Evolutionary conservation across 2,113 vertebrate species (phyloP), one percentile per base, ranked within the genome.

Genomic region (Typhlomys cinereus): DNA sequence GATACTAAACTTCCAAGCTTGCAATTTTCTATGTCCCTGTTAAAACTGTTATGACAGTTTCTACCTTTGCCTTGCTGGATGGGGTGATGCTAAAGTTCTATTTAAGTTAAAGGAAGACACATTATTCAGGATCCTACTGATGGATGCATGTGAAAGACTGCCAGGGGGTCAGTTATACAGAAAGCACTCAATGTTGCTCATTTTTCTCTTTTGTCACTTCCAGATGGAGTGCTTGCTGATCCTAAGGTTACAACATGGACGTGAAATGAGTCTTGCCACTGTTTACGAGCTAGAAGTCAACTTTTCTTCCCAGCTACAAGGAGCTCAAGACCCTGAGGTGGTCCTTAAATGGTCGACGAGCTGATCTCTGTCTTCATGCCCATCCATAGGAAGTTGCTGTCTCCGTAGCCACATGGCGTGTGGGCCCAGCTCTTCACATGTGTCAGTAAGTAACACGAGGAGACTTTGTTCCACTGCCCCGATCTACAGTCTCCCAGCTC

Each of bases 1-100:
- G 14, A 89, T 64, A 52, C 61, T 59, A 69, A 89, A 82, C 12
- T 62, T 85, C 52, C 74, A 80, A 73, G 64, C 61, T 95, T 85
- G 46, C 7, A 92, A 36, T 69, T 50, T 61, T 90, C n/a, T 27
- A 73, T 59, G n/a, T 71, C 23, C 52, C 20, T 91, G 46, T 82
- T 69, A 27, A 86, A 85, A 21, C 74, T 74, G 6, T 39, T 73
- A 79, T 82, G 83, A 31, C 27, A 39, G 13, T 85, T 83, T 92
- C 67, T 70, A 52, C 64, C 86, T 91, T 93, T 39, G 71, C 23
- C 62, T 50, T 61, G 13, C 69, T 41, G 41, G 7, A 4, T 62
- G 48, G 8, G 4, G 46, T 73, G 75, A 44, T 74, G 13, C 66
- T 80, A 20, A 18, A 79, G 29, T 71, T 54, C 52, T 20, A 25